Conservation (phyloP, 23 tunicate species). For the Oikopleura vanhoeffeni region DNA sequence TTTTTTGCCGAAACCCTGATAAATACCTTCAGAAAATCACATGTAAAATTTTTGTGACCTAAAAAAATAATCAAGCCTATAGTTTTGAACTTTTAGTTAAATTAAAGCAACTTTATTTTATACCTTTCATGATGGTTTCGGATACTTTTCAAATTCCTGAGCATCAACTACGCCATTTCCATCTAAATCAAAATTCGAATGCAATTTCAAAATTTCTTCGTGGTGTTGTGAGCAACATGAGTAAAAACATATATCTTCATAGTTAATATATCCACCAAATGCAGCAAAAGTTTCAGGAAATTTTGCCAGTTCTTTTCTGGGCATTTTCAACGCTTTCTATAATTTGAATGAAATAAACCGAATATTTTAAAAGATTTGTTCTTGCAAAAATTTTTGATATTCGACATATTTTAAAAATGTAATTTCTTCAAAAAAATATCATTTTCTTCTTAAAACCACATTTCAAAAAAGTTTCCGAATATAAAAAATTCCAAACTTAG, state of each 20-base stretch:
- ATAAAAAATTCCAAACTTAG: no score
- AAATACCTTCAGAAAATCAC: no score
- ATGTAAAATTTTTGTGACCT: no score
- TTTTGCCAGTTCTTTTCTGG: conserved; percentile 17
- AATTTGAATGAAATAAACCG: not conserved
- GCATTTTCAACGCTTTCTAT: conserved; percentile 18
- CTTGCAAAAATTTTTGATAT: not conserved
- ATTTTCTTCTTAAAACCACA: no score
- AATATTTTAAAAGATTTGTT: not conserved
- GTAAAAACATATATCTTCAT: conserved; percentile 79
- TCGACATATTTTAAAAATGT: no score
- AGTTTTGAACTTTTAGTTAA: no score
- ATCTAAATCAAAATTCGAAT: conserved; percentile 92
- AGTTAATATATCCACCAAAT: conserved; percentile 79
- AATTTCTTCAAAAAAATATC: no score
- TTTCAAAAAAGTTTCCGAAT: no score
- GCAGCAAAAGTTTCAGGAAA: conserved; percentile 23
- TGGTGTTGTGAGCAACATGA: conserved; percentile 72
- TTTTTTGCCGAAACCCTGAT: no score
- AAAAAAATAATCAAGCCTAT: no score
- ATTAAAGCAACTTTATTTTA: no score
- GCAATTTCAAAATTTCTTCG: conserved; percentile 92
- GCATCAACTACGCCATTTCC: conserved; percentile 96
- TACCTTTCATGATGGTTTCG: conserved; percentile 24
- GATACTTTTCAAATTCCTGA: conserved; percentile 75